Evolutionary conservation across 1,140 invertebrate genomes (phyloP), one percentile per base, ranked within the genome.

Genomic region (Dendroctonus valens): DNA sequence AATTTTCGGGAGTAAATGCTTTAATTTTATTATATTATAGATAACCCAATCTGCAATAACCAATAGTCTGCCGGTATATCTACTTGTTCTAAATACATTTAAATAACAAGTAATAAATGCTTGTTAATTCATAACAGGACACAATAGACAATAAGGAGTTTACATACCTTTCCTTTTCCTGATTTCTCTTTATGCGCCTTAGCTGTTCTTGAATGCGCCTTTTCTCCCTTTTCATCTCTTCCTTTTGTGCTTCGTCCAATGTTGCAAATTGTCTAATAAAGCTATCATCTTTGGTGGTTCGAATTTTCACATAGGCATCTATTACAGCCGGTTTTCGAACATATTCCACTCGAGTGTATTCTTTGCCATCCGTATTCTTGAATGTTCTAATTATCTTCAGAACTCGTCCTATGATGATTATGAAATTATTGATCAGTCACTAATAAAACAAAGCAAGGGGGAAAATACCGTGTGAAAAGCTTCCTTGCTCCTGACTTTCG

Each of bases 201-300:
- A 99, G 75, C 79, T 99, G 96, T 78, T 99, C 97, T 75, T 99
- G 98, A 68, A 99, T 90, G 62, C 97, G 86, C 14, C 96, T 82
- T 75, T 98, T 97, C 76, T 99, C 97, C 54, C 94, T 84, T 73
- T 97, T 96, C 90, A 96, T 96, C 76, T 97, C 94, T 78, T 97
- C 94, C 74, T 96, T 96, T 65, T 94, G 91, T 7, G 91, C 88
- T 68, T 96, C 93, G 73, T 96, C 93, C 65, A 94, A 80, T 0
- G 91, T 91, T 0, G 93, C 92, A 77, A 96, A 96, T 74, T 96
- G 92, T 69, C 91, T 86, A 68, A 98, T 97, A 69, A 97, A 97
- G 0, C 88, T 85, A 40, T 96, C 92, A 78, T 99, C 96, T 78
- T 98, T 97, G 0, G 95, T 98, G 7, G 90, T 92, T 8, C 97